These are phyloP conservation scores for Aleiodes testaceus DNA, from an alignment of 2,888 invertebrate species.

Conservation along the genomic window DNA sequence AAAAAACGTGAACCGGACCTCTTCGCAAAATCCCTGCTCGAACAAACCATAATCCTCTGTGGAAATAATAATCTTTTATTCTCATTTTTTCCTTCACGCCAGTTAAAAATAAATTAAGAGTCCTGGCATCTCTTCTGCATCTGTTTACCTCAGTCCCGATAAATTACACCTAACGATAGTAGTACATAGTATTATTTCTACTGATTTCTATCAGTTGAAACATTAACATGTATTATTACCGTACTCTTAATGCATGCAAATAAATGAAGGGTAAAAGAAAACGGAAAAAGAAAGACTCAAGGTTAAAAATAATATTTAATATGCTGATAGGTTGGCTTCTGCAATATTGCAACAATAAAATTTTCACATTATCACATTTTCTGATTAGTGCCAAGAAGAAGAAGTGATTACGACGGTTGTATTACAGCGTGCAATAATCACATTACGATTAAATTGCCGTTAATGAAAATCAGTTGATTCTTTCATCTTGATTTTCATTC, in stretches of 20 bases:
- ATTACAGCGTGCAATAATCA: neutral
- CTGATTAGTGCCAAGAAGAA: neutral
- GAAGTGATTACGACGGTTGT: no score
- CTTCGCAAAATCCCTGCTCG: neutral
- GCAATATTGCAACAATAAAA: neutral
- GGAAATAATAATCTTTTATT: neutral
- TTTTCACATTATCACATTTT: neutral
- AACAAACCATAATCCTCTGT: no score
- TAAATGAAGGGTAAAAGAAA: neutral
- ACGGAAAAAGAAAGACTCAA: neutral
- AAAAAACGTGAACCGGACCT: neutral
- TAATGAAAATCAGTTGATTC: neutral
- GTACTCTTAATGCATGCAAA: neutral
- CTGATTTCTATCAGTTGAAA: conserved; percentile 44
- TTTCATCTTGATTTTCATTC: neutral
- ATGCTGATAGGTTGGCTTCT: neutral
- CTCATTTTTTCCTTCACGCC: neutral
- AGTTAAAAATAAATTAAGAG: conserved; percentile 12
- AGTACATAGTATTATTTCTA: no score
- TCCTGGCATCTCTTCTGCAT: conserved; percentile 9
- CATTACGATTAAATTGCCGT: neutral
- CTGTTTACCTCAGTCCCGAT: conserved; percentile 28
- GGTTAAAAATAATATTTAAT: neutral
- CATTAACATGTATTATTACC: no score
- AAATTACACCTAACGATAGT: conserved; percentile 48